phyloP scores from a whole-genome alignment of 2,113 vertebrate genomes.

The Anhinga rufa region DNA sequence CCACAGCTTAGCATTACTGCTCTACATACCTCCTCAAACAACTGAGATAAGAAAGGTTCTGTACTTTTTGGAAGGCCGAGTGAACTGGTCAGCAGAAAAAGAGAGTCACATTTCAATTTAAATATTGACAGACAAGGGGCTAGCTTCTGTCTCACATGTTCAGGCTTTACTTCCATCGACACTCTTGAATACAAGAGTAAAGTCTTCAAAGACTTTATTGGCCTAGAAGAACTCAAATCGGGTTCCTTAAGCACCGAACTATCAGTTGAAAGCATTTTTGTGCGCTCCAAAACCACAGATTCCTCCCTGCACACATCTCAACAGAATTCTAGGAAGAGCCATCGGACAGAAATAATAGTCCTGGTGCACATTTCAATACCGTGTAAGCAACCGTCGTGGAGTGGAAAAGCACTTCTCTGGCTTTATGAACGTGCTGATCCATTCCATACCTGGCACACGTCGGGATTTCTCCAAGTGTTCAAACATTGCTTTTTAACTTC shows the following conservation, averaged over 20 bases:
- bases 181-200: neutral
- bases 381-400: neutral
- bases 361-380: neutral
- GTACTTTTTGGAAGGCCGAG: neutral
- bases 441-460: rapidly evolving
- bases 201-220: neutral
- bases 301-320: neutral
- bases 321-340: neutral
- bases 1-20: neutral
- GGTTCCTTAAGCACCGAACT: neutral
- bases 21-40: neutral
- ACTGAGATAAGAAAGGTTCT: neutral
- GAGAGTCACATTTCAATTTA: neutral
- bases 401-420: neutral
- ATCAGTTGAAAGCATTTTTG: neutral
- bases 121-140: neutral
- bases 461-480: neutral
- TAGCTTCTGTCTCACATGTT: neutral
- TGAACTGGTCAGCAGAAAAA: neutral
- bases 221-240: neutral
- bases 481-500: neutral
- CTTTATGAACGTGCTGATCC: neutral
- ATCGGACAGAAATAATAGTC: rapidly evolving
- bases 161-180: neutral
- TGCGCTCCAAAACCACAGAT: rapidly evolving